Evolutionary conservation across 2,113 vertebrate species (phyloP).

Genomic region (Gopherus evgoodei): DNA sequence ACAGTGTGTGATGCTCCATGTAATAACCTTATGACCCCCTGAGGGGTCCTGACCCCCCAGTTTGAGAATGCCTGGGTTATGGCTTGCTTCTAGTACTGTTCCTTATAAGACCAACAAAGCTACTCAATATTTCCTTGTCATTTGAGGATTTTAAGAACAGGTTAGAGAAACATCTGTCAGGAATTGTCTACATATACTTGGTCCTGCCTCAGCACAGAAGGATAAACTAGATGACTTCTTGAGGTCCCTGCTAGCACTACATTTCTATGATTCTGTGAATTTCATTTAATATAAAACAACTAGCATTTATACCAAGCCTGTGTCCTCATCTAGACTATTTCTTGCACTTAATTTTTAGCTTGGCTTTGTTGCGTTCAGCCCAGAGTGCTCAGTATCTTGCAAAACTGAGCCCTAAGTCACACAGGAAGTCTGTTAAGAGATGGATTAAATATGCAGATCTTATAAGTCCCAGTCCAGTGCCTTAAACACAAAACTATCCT

Average conservation of each 20-base stretch:
- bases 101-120: background rate
- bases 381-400: background rate
- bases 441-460: background rate
- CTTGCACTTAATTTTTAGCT: background rate
- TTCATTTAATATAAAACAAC: background rate
- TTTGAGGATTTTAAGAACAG: background rate
- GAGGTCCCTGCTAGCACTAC: background rate
- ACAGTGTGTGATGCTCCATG: too few species aligned
- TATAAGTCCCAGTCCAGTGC: background rate
- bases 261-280: background rate
- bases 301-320: background rate
- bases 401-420: background rate
- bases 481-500: background rate
- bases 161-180: background rate
- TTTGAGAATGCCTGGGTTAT: background rate
- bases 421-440: background rate
- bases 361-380: too few species aligned
- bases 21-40: too few species aligned
- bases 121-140: background rate
- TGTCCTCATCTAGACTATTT: background rate
- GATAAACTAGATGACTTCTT: background rate
- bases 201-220: background rate
- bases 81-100: background rate
- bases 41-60: too few species aligned
- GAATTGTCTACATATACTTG: background rate